phyloP scores from a whole-genome alignment of 1,140 invertebrate genomes.

The Mycetomoellerius zeteki region DNA sequence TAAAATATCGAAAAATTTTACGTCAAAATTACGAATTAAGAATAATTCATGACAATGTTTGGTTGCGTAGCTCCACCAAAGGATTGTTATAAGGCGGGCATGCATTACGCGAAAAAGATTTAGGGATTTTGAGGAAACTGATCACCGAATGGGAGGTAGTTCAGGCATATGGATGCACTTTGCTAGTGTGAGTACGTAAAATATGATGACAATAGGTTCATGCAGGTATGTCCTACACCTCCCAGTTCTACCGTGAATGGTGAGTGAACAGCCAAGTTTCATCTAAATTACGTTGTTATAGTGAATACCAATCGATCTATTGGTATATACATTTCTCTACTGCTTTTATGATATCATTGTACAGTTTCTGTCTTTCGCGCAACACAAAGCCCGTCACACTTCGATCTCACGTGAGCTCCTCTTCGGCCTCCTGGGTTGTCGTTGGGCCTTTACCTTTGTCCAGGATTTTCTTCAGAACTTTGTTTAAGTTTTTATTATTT shows the following conservation, averaged over 20 bases:
- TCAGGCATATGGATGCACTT: conserved; percentile 39
- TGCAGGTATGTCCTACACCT: conserved; percentile 79
- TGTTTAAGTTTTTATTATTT: conserved; percentile 75
- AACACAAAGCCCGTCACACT: conserved; percentile 79
- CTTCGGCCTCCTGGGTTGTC: conserved; percentile 74
- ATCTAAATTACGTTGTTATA: conserved; percentile 69
- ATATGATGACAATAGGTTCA: conserved; percentile 52
- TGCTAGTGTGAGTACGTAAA: conserved; percentile 41
- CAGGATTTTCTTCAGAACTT: conserved; percentile 82
- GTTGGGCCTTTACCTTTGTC: conserved; percentile 81
- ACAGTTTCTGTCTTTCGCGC: conserved; percentile 67
- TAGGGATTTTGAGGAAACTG: neutral
- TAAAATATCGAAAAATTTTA: neutral
- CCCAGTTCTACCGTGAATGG: conserved; percentile 66
- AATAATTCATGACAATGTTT: neutral
- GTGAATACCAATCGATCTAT: conserved; percentile 70
- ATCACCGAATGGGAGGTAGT: neutral
- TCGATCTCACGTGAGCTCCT: conserved; percentile 80
- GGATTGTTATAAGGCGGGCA: conserved; percentile 64
- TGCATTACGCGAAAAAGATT: conserved; percentile 67
- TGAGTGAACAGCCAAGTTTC: conserved; percentile 65
- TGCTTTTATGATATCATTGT: conserved; percentile 62
- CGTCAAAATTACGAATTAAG: neutral
- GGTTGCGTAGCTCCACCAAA: conserved; percentile 66
- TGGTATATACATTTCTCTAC: conserved; percentile 70